Evolutionary conservation across 2,888 invertebrate species (phyloP), one percentile per base, ranked within the genome.

Genomic region (Xanthorhoe spadicearia): DNA sequence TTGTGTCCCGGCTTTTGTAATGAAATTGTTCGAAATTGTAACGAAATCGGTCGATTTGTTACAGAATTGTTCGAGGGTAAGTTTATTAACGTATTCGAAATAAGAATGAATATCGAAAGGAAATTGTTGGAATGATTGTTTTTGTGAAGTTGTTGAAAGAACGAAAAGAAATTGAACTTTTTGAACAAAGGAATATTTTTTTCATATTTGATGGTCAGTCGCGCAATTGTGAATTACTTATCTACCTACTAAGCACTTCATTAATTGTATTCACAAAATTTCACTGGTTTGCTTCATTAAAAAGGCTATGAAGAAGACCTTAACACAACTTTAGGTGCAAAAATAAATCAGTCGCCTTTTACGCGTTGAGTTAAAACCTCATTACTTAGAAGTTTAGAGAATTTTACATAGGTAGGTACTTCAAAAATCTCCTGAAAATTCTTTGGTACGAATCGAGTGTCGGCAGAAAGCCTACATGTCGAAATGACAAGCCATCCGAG

Each of bases 1-100:
- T 60, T 60, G 57, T 49, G 48, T 13, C 23, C 49, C 43, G 35
- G 53, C 57, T 55, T 64, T 60, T 61, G 61, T 64, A 64, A 48
- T 64, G 62, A 62, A 66, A 70, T 46, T 60, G 55, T 62, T 69
- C 59, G 38, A 17, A 48, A 48, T 60, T 61, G 59, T 63, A 64
- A 48, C 58, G 62, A 62, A 66, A 70, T 46, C 60, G 49, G 62
- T 69, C 60, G 48, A 15, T 48, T 48, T 48, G 48, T 48, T 17
- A 48, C 48, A 17, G 4, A 17, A 15, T 48, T 48, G 57, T 60
- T 60, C 54, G 46, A 52, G 48, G 46, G 46, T 64, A 59, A 61
- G n/a, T 55, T 61, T 46, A 57, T 65, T 62, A 53, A 38, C 56
- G 51, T 52, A 46, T 46, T 17, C 43, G 9, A 35, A 10, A 46